A percentile compares a stretch with the other conserved stretches of the same genome.
Evolutionary conservation across 2,888 invertebrate genomes (phyloP).

Genomic region (Anagyrus pseudococci): DNA sequence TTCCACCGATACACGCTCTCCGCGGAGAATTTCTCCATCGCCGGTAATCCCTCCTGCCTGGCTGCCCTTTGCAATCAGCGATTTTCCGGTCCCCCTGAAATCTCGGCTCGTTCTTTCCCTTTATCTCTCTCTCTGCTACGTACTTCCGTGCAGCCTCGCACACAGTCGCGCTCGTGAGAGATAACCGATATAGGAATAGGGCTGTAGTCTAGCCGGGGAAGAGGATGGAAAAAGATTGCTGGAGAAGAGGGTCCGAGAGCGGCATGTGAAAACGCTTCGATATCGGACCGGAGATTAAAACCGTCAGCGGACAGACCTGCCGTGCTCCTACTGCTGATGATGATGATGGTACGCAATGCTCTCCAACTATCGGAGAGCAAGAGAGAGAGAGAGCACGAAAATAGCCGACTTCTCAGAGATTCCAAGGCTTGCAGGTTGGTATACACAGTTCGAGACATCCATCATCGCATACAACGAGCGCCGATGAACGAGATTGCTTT

Average conservation of each 20-base stretch:
- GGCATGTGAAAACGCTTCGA: conserved; percentile 22
- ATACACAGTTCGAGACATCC: no score
- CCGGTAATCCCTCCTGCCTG: conserved; percentile 32
- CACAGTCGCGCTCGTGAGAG: background rate
- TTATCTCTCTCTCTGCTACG: no score
- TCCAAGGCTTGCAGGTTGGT: no score
- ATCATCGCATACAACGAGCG: conserved; percentile 27
- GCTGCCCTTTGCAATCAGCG: conserved; percentile 33
- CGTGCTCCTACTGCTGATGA: conserved; percentile 1
- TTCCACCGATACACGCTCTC: background rate
- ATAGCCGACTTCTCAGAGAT: no score
- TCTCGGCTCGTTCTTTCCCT: no score
- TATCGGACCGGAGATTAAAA: conserved; percentile 41
- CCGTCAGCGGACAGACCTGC: conserved; percentile 32
- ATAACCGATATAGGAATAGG: background rate
- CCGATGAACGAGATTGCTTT: conserved; percentile 1
- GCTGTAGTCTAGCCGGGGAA: background rate
- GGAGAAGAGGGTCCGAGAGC: background rate
- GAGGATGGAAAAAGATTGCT: conserved; percentile 1
- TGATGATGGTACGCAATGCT: no score
- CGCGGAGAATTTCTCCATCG: conserved; percentile 12
- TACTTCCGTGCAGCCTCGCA: background rate
- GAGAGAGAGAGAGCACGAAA: conserved; percentile 29
- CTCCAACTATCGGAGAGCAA: conserved; percentile 35
- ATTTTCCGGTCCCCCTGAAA: conserved; percentile 4